Percentiles rank a stretch among this genome's conserved stretches.
Conservation (phyloP, 2,113 vertebrate species). For the Cryptomyrus ogoouensis region DNA sequence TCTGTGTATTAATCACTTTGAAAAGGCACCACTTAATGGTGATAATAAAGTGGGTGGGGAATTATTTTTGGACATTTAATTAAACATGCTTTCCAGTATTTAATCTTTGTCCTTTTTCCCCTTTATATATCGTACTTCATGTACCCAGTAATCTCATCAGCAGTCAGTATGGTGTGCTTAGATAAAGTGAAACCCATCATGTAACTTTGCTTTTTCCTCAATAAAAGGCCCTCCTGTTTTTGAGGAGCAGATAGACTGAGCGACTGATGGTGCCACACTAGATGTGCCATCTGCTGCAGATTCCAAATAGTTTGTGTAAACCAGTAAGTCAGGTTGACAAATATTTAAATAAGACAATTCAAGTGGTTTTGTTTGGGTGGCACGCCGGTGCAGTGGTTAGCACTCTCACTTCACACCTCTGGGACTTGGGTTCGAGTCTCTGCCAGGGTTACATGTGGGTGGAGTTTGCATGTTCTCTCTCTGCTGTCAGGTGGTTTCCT, state of each 20-base stretch:
- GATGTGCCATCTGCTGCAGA: background rate
- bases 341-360: background rate
- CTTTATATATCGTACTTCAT: background rate
- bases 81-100: conserved; percentile 11
- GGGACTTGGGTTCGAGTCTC: too few relatives aligned
- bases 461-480: too few relatives aligned
- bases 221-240: background rate
- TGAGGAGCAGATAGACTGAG: background rate
- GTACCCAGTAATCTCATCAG: background rate
- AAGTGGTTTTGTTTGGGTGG: background rate
- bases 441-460: too few relatives aligned
- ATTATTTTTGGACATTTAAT: conserved; percentile 1
- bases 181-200: background rate
- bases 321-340: background rate
- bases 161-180: background rate
- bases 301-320: background rate
- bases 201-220: background rate
- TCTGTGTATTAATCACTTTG: background rate
- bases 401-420: too few relatives aligned
- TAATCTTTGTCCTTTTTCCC: background rate
- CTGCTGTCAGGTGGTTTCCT: too few relatives aligned
- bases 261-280: background rate
- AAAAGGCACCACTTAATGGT: conserved; percentile 6
- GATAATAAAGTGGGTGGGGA: conserved; percentile 3
- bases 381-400: too few relatives aligned